Evolutionary conservation across 2,888 invertebrate species (phyloP).

Genomic region (Cephus sareptanus): DNA sequence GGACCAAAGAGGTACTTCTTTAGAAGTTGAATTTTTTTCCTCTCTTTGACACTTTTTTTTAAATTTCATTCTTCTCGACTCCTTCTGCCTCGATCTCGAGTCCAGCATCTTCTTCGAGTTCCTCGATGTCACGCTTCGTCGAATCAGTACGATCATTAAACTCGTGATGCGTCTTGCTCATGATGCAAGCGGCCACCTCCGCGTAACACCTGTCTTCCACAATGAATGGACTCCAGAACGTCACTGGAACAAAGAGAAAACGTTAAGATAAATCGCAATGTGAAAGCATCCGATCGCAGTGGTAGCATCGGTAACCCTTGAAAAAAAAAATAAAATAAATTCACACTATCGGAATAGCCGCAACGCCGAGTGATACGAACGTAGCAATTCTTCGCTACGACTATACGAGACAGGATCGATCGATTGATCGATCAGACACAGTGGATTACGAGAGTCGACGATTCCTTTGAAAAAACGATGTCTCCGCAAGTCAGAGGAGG

Average conservation of each 20-base stretch:
- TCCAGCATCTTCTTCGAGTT: neutral
- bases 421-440: neutral
- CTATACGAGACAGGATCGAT: neutral
- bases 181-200: conserved; percentile 4
- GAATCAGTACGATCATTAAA: conserved; percentile 3
- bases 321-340: neutral
- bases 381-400: neutral
- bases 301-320: neutral
- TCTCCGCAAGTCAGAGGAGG: neutral
- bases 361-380: neutral
- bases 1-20: neutral
- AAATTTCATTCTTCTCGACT: neutral
- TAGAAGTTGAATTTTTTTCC: neutral
- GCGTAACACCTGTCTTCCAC: conserved; percentile 4
- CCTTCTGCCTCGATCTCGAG: neutral
- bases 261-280: conserved; percentile 1
- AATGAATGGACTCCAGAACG: neutral
- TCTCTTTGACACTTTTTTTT: neutral
- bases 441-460: neutral
- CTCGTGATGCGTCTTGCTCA: neutral
- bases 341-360: neutral
- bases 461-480: neutral
- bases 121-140: neutral
- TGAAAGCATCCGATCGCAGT: conserved; percentile 5
- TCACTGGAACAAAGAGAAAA: conserved; percentile 3